These are phyloP conservation scores for Nymphalis urticae DNA, from an alignment of 2,888 invertebrate genomes.

Conservation along the genomic window DNA sequence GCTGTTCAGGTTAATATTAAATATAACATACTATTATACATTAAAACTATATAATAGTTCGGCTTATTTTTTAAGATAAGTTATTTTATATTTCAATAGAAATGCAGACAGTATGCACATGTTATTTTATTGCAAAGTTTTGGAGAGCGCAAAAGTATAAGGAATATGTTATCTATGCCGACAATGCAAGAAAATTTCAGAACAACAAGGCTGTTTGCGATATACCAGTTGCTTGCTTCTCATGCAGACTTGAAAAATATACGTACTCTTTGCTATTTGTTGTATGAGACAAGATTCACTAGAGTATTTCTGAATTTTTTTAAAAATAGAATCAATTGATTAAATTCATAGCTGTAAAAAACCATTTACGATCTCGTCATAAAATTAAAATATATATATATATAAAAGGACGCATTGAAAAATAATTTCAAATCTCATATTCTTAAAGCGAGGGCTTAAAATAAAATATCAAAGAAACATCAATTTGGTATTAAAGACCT, in stretches of 20 bases:
- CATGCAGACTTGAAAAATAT: background rate
- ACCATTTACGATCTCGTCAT: too few relatives aligned
- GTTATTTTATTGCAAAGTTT: background rate
- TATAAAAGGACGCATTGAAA: background rate
- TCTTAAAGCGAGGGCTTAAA: background rate
- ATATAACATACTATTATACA: too few relatives aligned
- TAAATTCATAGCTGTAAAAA: too few relatives aligned
- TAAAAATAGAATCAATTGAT: too few relatives aligned
- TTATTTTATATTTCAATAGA: too few relatives aligned
- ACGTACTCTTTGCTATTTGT: background rate
- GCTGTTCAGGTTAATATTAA: too few relatives aligned
- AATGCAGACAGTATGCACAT: too few relatives aligned
- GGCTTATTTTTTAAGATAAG: too few relatives aligned
- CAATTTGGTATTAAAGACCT: constrained; percentile 2
- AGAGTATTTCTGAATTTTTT: too few relatives aligned
- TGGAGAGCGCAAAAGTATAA: background rate
- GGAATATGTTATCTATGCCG: constrained; percentile 19
- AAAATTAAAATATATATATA: too few relatives aligned
- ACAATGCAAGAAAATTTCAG: constrained; percentile 12
- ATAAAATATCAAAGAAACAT: background rate
- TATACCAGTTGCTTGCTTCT: constrained; percentile 14
- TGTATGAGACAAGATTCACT: too few relatives aligned
- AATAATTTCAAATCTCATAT: background rate
- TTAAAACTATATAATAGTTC: too few relatives aligned
- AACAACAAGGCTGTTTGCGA: constrained; percentile 3